These are phyloP conservation scores for Lomographa bimaculata DNA, from an alignment of 2,888 invertebrate species.

Conservation along the genomic window DNA sequence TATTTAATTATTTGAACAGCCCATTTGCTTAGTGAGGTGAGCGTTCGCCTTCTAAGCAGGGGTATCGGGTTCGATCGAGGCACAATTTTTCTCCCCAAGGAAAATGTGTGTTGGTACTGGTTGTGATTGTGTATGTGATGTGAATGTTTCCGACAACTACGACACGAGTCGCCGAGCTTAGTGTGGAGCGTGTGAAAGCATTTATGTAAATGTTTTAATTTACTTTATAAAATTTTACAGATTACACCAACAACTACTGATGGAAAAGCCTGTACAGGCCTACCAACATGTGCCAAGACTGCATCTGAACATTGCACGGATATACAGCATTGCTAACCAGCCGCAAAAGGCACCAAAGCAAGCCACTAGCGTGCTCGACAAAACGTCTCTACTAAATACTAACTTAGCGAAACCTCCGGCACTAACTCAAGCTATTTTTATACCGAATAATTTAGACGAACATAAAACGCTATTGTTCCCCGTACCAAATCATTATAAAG, in stretches of 20 bases:
- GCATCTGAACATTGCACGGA: slow-evolving; percentile 40
- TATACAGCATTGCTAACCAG: slow-evolving; percentile 25
- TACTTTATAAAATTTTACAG: no score
- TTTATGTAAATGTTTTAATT: no score
- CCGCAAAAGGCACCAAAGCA: slow-evolving; percentile 9
- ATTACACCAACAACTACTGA: slow-evolving; percentile 2
- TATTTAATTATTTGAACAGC: no score
- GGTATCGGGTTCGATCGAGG: no score
- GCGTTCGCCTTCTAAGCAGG: no score
- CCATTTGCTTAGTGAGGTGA: no score
- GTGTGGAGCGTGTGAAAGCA: no score
- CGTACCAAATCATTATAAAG: background rate
- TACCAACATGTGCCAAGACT: slow-evolving; percentile 26
- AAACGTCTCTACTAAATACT: slow-evolving; percentile 4
- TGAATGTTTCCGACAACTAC: no score
- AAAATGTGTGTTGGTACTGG: no score
- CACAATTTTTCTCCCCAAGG: no score
- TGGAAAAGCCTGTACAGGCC: slow-evolving; percentile 4
- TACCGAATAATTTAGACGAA: background rate
- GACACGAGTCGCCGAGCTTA: no score
- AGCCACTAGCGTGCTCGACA: background rate
- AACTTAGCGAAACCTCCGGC: background rate
- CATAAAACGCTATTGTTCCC: slow-evolving; percentile 5
- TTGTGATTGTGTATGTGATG: no score
- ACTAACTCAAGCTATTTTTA: background rate